phyloP scores from a whole-genome alignment of 2,113 vertebrate genomes.

The Protobothrops mucrosquamatus region DNA sequence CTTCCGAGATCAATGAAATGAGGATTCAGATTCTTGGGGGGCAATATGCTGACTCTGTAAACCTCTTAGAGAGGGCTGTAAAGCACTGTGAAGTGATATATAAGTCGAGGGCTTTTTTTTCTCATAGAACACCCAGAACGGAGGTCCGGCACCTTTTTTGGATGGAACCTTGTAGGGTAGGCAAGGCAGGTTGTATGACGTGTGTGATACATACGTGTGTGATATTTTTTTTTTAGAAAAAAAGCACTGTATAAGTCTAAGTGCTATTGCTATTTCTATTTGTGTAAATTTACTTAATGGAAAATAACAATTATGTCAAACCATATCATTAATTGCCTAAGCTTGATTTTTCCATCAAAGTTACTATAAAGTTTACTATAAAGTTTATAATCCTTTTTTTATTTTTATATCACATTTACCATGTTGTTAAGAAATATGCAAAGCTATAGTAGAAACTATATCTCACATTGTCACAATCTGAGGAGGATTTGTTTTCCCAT shows the following conservation, averaged over 20 bases:
- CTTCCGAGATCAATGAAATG: background rate
- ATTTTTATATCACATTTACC: background rate
- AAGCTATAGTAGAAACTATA: background rate
- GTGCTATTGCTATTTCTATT: background rate
- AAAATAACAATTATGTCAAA: background rate
- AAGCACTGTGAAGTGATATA: background rate
- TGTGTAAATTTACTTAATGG: background rate
- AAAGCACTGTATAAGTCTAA: too few species aligned
- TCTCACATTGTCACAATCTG: background rate
- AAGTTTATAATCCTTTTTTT: background rate
- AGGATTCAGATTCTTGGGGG: background rate
- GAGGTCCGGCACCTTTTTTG: too few species aligned
- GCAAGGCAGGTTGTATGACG: too few species aligned
- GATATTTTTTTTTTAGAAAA: too few species aligned
- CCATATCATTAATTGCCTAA: background rate
- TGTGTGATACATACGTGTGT: too few species aligned
- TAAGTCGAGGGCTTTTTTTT: too few species aligned
- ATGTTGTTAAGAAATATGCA: background rate
- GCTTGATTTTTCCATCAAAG: background rate
- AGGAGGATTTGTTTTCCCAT: background rate
- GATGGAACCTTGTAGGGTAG: too few species aligned
- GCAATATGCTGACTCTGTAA: background rate
- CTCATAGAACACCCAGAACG: too few species aligned
- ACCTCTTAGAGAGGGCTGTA: background rate
- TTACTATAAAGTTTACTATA: background rate